These are phyloP conservation scores for Synanthedon formicaeformis DNA, from an alignment of 2,888 invertebrate species.

Conservation along the genomic window DNA sequence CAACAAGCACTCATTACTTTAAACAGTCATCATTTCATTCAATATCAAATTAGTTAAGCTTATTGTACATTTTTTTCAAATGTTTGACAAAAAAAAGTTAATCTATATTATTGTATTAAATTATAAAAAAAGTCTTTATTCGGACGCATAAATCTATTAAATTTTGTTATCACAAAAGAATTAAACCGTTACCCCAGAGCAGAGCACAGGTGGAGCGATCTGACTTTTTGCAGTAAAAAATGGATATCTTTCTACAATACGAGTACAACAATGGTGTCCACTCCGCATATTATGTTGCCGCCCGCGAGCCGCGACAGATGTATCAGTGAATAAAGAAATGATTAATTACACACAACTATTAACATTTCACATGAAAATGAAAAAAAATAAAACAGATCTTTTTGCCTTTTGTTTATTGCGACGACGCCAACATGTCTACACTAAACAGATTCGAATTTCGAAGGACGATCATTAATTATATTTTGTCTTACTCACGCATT, in stretches of 20 bases:
- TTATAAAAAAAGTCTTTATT: conserved; percentile 1
- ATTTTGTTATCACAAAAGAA: conserved; percentile 24
- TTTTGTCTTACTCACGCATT: conserved; percentile 71
- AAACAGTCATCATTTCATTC: no score
- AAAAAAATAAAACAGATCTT: conserved; percentile 41
- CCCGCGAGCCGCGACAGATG: conserved; percentile 62
- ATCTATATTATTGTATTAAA: no score
- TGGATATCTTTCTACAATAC: conserved; percentile 24
- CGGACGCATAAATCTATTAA: conserved; percentile 11
- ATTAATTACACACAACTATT: conserved; percentile 57
- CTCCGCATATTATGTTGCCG: conserved; percentile 25
- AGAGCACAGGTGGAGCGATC: conserved; percentile 52
- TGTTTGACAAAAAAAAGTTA: no score
- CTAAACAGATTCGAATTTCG: conserved; percentile 64
- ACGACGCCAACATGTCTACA: conserved; percentile 69
- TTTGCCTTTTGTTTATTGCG: conserved; percentile 65
- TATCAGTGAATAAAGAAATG: conserved; percentile 54
- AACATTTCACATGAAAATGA: conserved; percentile 55
- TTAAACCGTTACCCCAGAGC: conserved; percentile 17
- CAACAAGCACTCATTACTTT: no score
- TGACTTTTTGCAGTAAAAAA: conserved; percentile 37
- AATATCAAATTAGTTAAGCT: no score
- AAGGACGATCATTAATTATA: conserved; percentile 67
- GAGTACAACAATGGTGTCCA: conserved; percentile 35
- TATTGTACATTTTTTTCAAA: no score